Conservation (phyloP, 2,888 invertebrate genomes). For the Bibio marci region DNA sequence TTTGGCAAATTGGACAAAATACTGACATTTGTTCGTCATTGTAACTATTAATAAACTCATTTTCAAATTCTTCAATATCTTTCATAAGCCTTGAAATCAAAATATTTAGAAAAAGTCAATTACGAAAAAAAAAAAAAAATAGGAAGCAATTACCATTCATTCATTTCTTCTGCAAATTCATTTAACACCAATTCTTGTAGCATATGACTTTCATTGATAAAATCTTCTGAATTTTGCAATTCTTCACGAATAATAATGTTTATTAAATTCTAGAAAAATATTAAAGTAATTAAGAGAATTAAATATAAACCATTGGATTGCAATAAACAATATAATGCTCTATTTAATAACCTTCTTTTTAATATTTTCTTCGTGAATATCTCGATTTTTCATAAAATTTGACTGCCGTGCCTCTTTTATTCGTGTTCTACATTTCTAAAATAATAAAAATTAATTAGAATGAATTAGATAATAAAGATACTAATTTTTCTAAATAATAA, state of each 20-base stretch:
- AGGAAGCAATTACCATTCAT: constrained; percentile 17
- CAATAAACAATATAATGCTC: neutral
- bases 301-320: too few relatives aligned
- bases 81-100: neutral
- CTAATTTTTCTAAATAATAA: neutral
- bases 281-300: too few relatives aligned
- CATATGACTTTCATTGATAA: constrained; percentile 8
- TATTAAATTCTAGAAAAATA: constrained; percentile 8
- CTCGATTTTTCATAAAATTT: neutral
- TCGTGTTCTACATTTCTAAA: constrained; percentile 22
- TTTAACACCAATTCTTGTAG: constrained; percentile 22
- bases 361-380: too few relatives aligned
- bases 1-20: constrained; percentile 37
- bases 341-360: too few relatives aligned
- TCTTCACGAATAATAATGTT: constrained; percentile 19
- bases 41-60: constrained; percentile 16
- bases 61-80: constrained; percentile 18
- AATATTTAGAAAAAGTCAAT: too few relatives aligned
- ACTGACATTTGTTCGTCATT: constrained; percentile 25
- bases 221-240: constrained; percentile 18
- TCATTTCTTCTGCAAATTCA: constrained; percentile 20
- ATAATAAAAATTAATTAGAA: neutral
- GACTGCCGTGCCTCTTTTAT: constrained; percentile 17
- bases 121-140: constrained; percentile 5
- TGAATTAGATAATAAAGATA: neutral